Percentiles rank a stretch among this genome's conserved stretches.
Evolutionary conservation across 1,140 invertebrate species (phyloP).

Genomic region (Drosophila burlai): DNA sequence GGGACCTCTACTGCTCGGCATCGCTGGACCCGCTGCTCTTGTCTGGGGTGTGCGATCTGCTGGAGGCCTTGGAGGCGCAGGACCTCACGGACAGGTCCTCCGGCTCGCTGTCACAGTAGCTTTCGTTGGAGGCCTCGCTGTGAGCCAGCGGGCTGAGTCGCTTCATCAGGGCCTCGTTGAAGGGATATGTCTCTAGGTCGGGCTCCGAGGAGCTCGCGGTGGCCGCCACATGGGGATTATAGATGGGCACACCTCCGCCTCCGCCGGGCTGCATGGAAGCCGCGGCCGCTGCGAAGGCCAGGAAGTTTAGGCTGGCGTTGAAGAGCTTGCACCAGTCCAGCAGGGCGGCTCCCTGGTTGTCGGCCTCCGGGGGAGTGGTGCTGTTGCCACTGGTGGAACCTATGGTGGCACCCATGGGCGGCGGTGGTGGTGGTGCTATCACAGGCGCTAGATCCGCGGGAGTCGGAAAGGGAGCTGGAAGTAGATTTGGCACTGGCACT

Average conservation of each 20-base stretch:
- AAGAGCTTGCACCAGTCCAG: constrained; percentile 91
- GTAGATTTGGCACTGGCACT: constrained; percentile 19
- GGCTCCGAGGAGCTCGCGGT: constrained; percentile 12
- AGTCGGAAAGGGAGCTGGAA: constrained; percentile 41
- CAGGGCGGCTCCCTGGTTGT: constrained; percentile 86
- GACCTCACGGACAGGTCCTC: constrained; percentile 83
- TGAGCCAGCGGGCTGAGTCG: constrained; percentile 73
- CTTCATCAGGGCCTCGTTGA: constrained; percentile 85
- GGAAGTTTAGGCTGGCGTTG: constrained; percentile 85
- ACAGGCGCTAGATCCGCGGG: constrained; percentile 38
- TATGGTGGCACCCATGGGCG: constrained; percentile 63
- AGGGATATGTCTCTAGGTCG: constrained; percentile 86
- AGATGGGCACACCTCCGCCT: constrained; percentile 10
- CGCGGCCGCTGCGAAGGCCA: constrained; percentile 72
- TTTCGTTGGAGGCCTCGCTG: constrained; percentile 76
- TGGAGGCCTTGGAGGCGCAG: constrained; percentile 73
- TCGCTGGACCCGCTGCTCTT: constrained; percentile 69
- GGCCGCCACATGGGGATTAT: constrained; percentile 20
- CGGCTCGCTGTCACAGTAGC: constrained; percentile 78
- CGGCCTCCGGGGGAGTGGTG: constrained; percentile 66
- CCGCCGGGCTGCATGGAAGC: constrained; percentile 66
- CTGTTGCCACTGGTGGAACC: constrained; percentile 6
- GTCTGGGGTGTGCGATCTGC: constrained; percentile 73
- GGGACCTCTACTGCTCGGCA: constrained; percentile 60
- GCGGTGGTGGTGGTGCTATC: constrained; percentile 53